These are phyloP conservation scores for Labrus mixtus DNA, from an alignment of 2,113 vertebrate species.

Conservation along the genomic window DNA sequence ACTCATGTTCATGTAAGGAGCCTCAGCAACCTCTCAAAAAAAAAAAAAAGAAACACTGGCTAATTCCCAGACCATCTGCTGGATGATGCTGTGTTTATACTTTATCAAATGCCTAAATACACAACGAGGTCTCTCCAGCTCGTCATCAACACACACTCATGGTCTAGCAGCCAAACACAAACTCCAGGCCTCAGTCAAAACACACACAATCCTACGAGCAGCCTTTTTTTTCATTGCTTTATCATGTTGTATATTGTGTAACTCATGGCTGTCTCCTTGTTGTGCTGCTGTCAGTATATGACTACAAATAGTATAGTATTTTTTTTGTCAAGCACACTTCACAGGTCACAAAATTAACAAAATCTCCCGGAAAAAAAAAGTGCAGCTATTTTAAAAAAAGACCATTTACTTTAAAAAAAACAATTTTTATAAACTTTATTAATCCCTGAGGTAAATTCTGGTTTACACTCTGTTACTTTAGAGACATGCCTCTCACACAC, in stretches of 20 bases:
- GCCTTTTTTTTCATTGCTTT: neutral
- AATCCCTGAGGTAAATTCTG: no score
- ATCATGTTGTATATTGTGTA: no score
- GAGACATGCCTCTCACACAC: no score
- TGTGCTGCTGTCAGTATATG: no score
- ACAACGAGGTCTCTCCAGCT: conserved; percentile 64
- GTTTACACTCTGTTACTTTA: no score
- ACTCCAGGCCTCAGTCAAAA: conserved; percentile 59
- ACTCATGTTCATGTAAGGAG: conserved; percentile 3
- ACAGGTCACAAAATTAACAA: conserved; percentile 25
- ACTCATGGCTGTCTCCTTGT: no score
- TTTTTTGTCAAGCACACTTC: no score
- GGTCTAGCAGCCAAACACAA: conserved; percentile 57
- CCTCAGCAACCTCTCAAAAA: conserved; percentile 39
- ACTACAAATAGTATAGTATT: no score
- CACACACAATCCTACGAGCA: conserved; percentile 23
- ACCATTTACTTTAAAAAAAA: conserved; percentile 23
- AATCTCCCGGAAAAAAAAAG: conserved; percentile 2
- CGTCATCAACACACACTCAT: conserved; percentile 64
- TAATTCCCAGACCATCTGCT: conserved; percentile 59
- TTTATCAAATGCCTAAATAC: conserved; percentile 73
- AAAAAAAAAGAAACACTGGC: conserved; percentile 12
- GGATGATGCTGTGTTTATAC: conserved; percentile 71
- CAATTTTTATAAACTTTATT: no score
- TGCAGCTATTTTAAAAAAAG: neutral